A percentile compares a stretch with the other conserved stretches of the same genome.
Evolutionary conservation across 2,113 vertebrate genomes (phyloP).

Genomic region (Tautogolabrus adspersus): DNA sequence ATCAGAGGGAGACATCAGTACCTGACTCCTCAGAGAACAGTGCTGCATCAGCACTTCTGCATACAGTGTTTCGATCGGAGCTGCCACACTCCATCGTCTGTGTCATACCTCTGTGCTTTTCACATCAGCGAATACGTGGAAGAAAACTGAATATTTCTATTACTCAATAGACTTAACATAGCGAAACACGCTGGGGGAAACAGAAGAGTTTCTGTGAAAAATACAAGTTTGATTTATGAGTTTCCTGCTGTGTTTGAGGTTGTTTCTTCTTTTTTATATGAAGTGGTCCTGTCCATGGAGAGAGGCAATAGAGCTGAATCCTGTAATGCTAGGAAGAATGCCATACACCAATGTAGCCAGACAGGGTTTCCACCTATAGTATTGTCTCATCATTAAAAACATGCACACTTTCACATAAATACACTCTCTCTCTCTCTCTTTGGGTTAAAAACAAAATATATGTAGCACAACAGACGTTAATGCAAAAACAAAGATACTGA

Average conservation of each 20-base stretch:
- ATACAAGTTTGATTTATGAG: conserved; percentile 58
- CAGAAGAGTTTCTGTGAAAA: conserved; percentile 41
- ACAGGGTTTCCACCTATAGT: conserved; percentile 19
- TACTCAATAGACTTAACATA: conserved; percentile 52
- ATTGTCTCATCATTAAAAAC: background rate
- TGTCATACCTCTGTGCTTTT: conserved; percentile 35
- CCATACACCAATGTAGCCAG: conserved; percentile 40
- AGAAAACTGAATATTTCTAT: conserved; percentile 50
- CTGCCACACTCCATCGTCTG: conserved; percentile 57
- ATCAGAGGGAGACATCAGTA: conserved; percentile 50
- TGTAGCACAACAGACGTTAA: too few relatives aligned
- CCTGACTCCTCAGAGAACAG: conserved; percentile 34
- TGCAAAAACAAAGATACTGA: too few relatives aligned
- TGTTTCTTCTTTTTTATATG: conserved; percentile 15
- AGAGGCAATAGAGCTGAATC: conserved; percentile 25
- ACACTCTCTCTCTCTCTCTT: too few relatives aligned
- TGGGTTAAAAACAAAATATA: too few relatives aligned
- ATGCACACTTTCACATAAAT: too few relatives aligned
- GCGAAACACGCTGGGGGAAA: conserved; percentile 20
- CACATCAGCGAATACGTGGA: conserved; percentile 20
- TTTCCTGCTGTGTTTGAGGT: conserved; percentile 7
- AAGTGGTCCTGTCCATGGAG: conserved; percentile 35
- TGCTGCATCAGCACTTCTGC: conserved; percentile 64
- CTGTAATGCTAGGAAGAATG: conserved; percentile 23
- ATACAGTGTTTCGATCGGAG: conserved; percentile 40